Evolutionary conservation across 2,888 invertebrate species (phyloP).

Genomic region (Trissolcus japonicus): DNA sequence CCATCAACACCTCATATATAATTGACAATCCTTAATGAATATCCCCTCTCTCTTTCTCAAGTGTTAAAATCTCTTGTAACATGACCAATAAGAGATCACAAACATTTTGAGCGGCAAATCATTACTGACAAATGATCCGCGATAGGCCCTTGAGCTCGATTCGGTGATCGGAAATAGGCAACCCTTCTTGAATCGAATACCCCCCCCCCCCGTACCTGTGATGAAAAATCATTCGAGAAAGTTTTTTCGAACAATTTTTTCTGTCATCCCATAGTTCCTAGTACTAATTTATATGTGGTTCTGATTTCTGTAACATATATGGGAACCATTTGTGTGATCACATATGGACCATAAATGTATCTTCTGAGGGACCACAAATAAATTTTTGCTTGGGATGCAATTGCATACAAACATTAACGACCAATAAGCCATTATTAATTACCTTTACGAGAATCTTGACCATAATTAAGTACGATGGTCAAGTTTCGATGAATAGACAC

Average conservation of each 20-base stretch:
- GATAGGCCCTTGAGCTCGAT: background rate
- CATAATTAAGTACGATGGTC: constrained; percentile 19
- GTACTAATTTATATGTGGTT: too few species aligned
- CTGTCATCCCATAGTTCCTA: too few species aligned
- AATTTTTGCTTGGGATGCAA: too few species aligned
- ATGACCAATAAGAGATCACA: constrained; percentile 36
- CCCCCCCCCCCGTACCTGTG: background rate
- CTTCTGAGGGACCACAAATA: too few species aligned
- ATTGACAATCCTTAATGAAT: too few species aligned
- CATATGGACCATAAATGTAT: too few species aligned
- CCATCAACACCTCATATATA: background rate
- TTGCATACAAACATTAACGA: constrained; percentile 30
- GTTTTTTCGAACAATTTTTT: too few species aligned
- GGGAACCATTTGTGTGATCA: too few species aligned
- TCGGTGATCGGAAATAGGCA: background rate
- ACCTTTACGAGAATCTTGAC: constrained; percentile 25
- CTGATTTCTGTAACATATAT: too few species aligned
- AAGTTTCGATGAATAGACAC: constrained; percentile 25
- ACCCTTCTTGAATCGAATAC: background rate
- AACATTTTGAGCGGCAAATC: constrained; percentile 35
- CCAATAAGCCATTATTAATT: constrained; percentile 33
- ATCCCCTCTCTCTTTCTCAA: background rate
- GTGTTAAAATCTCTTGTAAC: constrained; percentile 31
- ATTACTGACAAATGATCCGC: constrained; percentile 46
- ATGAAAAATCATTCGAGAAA: background rate